Evolutionary conservation across 2,888 invertebrate genomes (phyloP), one percentile per base, ranked within the genome.

Genomic region (Tenthredo amoena): DNA sequence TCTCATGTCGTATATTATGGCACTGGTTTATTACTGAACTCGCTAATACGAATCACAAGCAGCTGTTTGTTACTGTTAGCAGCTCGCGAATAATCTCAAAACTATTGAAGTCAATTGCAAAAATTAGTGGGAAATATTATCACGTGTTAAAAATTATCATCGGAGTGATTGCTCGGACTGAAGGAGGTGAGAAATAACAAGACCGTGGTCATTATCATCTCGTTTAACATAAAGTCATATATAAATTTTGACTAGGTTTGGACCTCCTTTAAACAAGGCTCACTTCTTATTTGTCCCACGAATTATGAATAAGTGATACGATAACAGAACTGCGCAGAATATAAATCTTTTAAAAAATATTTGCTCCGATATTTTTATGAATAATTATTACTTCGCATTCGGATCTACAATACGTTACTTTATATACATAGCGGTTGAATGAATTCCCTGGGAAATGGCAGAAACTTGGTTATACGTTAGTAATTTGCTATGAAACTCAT

Each of bases 11-110:
- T 74, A 26, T 21, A 40, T n/a, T 18, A 21, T 40, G 21, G n/a
- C 43, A n/a, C 21, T 40, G 43, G 40, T 6, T 12, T 21, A 31
- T 5, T 26, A 21, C 21, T n/a, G 21, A 37, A 77, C 77, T 15
- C 1, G 50, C 77, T 77, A 47, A 77, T 18, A 31, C 6, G 9
- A 3, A 77, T 31, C 2, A 7, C 34, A 77, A 77, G 55, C 9
- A 77, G 31, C 18, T 55, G 18, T 34, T 77, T 18, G 18, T 47
- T 34, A 31, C 26, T 12, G 40, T 74, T 40, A 74, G 72, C 55
- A n/a, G 9, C 77, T 55, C 15, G 77, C 77, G 77, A 77, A 77
- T 77, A 55, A 55, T 77, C 55, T 55, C 1, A 77, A 77, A 55
- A 77, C 31, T 18, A 15, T 77, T 77, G 50, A 77, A 34, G 77